phyloP scores from a whole-genome alignment of 2,113 vertebrate species.

The Mastomys coucha region DNA sequence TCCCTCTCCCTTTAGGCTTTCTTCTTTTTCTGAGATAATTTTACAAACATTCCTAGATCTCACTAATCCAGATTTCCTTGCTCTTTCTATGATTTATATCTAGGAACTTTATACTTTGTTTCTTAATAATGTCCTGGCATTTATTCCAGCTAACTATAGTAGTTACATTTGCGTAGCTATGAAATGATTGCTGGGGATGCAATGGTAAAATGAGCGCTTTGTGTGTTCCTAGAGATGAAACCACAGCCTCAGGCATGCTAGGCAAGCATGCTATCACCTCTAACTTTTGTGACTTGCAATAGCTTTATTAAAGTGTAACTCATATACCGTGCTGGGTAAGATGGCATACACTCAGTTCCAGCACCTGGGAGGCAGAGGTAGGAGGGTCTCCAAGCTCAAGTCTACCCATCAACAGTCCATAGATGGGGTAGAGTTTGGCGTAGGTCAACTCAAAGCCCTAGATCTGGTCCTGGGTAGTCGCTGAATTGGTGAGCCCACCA shows the following conservation, averaged over 20 bases:
- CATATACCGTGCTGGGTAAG: neutral
- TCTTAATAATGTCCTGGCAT: neutral
- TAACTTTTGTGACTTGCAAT: neutral
- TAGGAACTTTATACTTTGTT: neutral
- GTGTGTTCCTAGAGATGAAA: neutral
- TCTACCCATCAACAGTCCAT: too few relatives aligned
- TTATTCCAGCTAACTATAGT: neutral
- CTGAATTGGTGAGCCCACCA: too few relatives aligned
- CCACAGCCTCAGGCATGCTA: neutral
- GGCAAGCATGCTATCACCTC: neutral
- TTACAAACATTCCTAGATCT: neutral
- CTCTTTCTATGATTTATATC: neutral
- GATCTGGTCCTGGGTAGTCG: too few relatives aligned
- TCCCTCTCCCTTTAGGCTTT: neutral
- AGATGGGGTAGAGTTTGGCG: too few relatives aligned
- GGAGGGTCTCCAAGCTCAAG: too few relatives aligned
- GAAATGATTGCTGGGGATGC: neutral
- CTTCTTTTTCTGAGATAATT: neutral
- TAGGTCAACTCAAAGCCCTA: too few relatives aligned
- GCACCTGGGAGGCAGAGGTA: neutral
- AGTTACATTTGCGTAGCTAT: neutral
- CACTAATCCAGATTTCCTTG: neutral
- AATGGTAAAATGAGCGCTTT: neutral
- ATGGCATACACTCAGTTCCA: neutral
- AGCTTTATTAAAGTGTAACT: neutral